Percentiles rank a stretch among this genome's conserved stretches.
Evolutionary conservation across 2,797 vertebrate species (phyloP).

Genomic region (Urocyon cinereoargenteus): DNA sequence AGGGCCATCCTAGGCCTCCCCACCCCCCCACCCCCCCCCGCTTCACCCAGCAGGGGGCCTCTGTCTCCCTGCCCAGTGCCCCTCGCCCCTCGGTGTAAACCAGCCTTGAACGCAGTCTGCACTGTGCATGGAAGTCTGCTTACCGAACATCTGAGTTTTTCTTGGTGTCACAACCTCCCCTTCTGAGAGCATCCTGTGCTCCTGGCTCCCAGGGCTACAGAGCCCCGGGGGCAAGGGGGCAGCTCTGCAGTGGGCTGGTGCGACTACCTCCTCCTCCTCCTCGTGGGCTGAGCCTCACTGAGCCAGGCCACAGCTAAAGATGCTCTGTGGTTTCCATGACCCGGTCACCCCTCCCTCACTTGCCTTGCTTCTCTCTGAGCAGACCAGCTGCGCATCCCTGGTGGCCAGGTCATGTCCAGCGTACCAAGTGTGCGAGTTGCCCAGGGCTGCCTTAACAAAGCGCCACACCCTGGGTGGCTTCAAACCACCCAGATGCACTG

Average conservation of each 20-base stretch:
- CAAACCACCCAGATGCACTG: too few species aligned
- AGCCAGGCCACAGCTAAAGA: rapidly evolving
- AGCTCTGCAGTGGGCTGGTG: not conserved
- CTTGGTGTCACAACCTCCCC: not conserved
- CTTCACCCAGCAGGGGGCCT: too few species aligned
- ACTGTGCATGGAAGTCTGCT: not conserved
- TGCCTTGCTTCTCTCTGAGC: not conserved
- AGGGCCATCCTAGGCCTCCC: not conserved
- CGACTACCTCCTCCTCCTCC: too few species aligned
- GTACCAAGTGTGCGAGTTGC: too few species aligned
- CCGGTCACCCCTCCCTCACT: not conserved
- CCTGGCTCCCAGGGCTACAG: rapidly evolving
- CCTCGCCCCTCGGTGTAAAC: too few species aligned
- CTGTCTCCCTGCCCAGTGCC: not conserved
- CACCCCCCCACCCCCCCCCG: too few species aligned
- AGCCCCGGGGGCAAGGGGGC: not conserved
- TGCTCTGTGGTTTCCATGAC: not conserved
- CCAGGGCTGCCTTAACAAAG: not conserved
- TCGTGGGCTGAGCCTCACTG: not conserved
- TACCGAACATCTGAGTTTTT: not conserved
- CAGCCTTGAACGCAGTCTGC: too few species aligned
- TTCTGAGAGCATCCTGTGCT: not conserved
- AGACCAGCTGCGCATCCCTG: not conserved
- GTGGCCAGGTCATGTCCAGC: not conserved
- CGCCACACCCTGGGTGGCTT: not conserved